Percentiles rank a stretch among this genome's conserved stretches.
Conservation (phyloP, 2,888 invertebrate species). For the Prosopocoilus inquinatus region DNA sequence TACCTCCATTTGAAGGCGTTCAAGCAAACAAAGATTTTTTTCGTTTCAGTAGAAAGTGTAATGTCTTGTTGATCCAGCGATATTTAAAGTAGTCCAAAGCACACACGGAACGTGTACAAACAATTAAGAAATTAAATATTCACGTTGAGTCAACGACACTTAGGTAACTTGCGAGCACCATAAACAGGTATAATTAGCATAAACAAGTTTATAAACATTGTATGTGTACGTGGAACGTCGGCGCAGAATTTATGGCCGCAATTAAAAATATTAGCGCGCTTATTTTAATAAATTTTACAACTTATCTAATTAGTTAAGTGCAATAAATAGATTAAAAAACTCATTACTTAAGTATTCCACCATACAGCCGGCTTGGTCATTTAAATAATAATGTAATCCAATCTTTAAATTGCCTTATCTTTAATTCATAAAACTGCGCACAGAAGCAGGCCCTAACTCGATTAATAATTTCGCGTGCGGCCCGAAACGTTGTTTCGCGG, state of each 20-base stretch:
- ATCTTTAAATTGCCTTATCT: constrained; percentile 31
- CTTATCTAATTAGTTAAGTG: constrained; percentile 14
- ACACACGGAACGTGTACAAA: no score
- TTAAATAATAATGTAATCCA: constrained; percentile 31
- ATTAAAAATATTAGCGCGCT: constrained; percentile 2
- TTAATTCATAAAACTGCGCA: constrained; percentile 29
- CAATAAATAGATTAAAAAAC: constrained; percentile 19
- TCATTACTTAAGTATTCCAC: constrained; percentile 21
- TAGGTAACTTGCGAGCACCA: not conserved
- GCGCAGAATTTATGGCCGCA: not conserved
- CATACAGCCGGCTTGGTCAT: constrained; percentile 18
- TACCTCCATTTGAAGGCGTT: no score
- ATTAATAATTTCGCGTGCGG: constrained; percentile 12
- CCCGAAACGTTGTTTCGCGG: not conserved
- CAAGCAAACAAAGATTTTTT: no score
- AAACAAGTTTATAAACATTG: not conserved
- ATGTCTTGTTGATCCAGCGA: no score
- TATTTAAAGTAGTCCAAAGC: no score
- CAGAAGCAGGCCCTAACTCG: constrained; percentile 13
- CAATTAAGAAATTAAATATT: not conserved
- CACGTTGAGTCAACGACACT: not conserved
- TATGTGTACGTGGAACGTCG: not conserved
- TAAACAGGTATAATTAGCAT: not conserved
- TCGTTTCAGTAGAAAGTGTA: no score
- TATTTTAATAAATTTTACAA: constrained; percentile 13